Evolutionary conservation across 2,888 invertebrate species (phyloP).

Genomic region (Helicoverpa assulta): DNA sequence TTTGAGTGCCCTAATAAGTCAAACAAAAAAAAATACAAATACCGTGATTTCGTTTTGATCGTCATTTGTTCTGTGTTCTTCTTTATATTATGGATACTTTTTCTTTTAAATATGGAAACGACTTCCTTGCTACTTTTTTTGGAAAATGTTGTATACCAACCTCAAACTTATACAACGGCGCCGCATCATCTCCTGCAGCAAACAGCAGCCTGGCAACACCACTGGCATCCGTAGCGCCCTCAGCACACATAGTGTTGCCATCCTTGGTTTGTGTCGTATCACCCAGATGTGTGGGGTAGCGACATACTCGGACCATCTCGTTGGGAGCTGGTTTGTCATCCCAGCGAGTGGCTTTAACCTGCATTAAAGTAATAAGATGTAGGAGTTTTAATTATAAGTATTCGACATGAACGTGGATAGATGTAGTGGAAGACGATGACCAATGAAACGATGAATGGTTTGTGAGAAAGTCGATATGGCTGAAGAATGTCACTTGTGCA

Average conservation of each 20-base stretch:
- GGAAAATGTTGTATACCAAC: slow-evolving; percentile 60
- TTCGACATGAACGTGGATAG: no score
- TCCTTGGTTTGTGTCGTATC: slow-evolving; percentile 1
- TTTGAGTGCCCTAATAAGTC: no score
- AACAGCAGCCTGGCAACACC: slow-evolving; percentile 81
- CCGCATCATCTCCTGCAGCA: slow-evolving; percentile 71
- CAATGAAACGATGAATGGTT: no score
- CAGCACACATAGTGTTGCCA: slow-evolving; percentile 65
- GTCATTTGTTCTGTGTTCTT: not conserved
- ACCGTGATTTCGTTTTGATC: not conserved
- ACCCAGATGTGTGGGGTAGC: slow-evolving; percentile 59
- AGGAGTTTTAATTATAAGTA: no score
- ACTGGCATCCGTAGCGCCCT: slow-evolving; percentile 72
- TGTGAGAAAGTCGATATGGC: no score
- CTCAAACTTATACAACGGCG: slow-evolving; percentile 76
- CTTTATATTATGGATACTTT: no score
- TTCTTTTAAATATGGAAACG: no score
- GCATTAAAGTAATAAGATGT: not conserved
- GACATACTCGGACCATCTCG: slow-evolving; percentile 78
- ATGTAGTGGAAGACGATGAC: no score
- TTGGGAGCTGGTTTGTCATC: slow-evolving; percentile 81
- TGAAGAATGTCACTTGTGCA: no score
- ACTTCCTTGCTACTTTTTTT: no score
- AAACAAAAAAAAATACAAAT: no score
- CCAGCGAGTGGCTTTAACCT: slow-evolving; percentile 87